Conservation (phyloP, 2,888 invertebrate species). For the Ypsolopha scabrella region DNA sequence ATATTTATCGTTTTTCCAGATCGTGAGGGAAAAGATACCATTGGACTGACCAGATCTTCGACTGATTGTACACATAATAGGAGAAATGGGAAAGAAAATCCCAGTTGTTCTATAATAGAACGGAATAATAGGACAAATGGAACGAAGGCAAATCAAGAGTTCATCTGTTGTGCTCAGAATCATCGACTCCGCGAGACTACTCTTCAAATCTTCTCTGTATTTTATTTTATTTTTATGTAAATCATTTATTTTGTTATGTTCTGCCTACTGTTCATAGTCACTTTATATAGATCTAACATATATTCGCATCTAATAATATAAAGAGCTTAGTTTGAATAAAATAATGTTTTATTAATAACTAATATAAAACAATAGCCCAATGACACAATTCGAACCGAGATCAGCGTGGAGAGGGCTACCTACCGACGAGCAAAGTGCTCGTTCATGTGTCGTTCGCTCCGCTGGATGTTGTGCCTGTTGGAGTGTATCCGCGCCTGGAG, state of each 20-base stretch:
- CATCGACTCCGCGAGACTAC: too few species aligned
- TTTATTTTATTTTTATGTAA: neutral
- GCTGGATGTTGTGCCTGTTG: constrained; percentile 91
- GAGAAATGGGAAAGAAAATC: too few species aligned
- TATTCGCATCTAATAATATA: neutral
- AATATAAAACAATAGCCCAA: neutral
- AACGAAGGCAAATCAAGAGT: too few species aligned
- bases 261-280: neutral
- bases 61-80: too few species aligned
- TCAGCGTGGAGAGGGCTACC: constrained; percentile 23
- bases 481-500: constrained; percentile 88
- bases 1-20: constrained; percentile 62
- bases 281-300: neutral
- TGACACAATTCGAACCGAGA: neutral
- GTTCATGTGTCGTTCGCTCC: constrained; percentile 84
- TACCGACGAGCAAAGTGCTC: constrained; percentile 83
- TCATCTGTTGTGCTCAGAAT: too few species aligned
- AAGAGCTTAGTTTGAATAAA: neutral
- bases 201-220: neutral
- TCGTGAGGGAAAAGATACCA: constrained; percentile 80
- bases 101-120: too few species aligned
- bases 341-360: neutral
- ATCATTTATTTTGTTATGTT: neutral
- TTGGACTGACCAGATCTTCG: constrained; percentile 63
- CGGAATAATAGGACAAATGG: too few species aligned